A percentile compares a stretch with the other conserved stretches of the same genome.
Conservation (phyloP, 2,113 vertebrate genomes). For the Natator depressus region DNA sequence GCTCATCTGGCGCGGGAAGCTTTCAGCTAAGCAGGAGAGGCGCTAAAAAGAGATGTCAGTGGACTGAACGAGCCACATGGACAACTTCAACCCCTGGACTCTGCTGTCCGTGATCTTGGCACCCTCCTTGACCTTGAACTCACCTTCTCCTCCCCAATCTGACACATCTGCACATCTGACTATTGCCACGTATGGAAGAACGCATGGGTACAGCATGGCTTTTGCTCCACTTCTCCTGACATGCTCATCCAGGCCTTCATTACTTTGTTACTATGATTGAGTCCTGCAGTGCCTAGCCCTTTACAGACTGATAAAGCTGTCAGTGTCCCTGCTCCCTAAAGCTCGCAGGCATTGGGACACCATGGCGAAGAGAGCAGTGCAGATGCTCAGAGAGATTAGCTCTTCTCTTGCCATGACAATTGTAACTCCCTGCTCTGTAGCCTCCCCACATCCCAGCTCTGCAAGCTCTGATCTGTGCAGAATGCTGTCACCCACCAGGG, state of each 20-base stretch:
- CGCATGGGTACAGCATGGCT: accelerated
- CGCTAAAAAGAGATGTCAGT: too few relatives aligned
- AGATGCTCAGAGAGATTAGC: neutral
- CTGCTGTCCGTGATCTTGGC: neutral
- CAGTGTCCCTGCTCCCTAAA: neutral
- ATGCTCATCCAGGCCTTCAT: neutral
- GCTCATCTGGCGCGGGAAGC: neutral
- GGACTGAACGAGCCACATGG: neutral
- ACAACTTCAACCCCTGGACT: neutral
- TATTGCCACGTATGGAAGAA: neutral
- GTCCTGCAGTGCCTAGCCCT: neutral
- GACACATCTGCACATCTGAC: neutral
- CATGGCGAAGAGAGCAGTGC: too few relatives aligned
- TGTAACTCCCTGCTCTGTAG: neutral
- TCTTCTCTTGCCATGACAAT: neutral
- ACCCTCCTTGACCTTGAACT: neutral
- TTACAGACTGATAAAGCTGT: neutral
- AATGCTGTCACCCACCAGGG: neutral
- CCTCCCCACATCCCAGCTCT: neutral
- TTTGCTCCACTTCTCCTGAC: accelerated
- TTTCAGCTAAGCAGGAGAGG: neutral
- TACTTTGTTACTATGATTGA: neutral
- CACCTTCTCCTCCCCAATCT: neutral
- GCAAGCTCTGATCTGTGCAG: neutral
- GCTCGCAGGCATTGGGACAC: neutral